Evolutionary conservation across 1,140 invertebrate species (phyloP).

Genomic region (Lethocerus indicus): DNA sequence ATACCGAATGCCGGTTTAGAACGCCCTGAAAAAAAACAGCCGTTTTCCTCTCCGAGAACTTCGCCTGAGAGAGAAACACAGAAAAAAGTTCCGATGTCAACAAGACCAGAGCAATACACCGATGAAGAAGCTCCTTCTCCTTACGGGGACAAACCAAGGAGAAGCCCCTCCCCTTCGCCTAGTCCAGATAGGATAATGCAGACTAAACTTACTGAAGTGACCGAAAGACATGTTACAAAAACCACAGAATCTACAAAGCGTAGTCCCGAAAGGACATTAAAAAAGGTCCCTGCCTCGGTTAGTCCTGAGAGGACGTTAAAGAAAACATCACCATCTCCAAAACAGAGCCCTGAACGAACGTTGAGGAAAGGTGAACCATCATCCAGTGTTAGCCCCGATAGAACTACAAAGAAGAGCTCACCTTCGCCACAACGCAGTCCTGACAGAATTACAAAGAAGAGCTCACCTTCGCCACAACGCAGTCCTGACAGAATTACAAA

Average conservation of each 20-base stretch:
- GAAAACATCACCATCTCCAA: background rate
- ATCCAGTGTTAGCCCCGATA: background rate
- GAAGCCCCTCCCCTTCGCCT: background rate
- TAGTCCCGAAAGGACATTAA: background rate
- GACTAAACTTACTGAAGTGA: too few relatives aligned
- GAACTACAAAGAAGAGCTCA: background rate
- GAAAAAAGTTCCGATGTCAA: too few relatives aligned
- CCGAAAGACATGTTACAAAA: too few relatives aligned
- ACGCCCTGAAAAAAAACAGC: too few relatives aligned
- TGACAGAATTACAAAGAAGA: background rate
- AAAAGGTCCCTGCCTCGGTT: slow-evolving; percentile 3
- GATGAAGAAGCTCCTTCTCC: too few relatives aligned
- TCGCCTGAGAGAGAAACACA: background rate
- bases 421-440: background rate
- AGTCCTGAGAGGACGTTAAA: slow-evolving; percentile 13
- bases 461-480: background rate
- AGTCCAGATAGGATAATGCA: slow-evolving; percentile 2
- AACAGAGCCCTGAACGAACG: background rate
- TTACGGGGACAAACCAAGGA: too few relatives aligned
- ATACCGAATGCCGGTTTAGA: too few relatives aligned
- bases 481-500: slow-evolving; percentile 5
- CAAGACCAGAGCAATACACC: too few relatives aligned
- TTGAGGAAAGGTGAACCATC: background rate
- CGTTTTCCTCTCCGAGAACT: too few relatives aligned
- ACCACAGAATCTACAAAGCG: background rate